phyloP scores from a whole-genome alignment of 1,140 invertebrate genomes.

The Drosophila lacteicornis region DNA sequence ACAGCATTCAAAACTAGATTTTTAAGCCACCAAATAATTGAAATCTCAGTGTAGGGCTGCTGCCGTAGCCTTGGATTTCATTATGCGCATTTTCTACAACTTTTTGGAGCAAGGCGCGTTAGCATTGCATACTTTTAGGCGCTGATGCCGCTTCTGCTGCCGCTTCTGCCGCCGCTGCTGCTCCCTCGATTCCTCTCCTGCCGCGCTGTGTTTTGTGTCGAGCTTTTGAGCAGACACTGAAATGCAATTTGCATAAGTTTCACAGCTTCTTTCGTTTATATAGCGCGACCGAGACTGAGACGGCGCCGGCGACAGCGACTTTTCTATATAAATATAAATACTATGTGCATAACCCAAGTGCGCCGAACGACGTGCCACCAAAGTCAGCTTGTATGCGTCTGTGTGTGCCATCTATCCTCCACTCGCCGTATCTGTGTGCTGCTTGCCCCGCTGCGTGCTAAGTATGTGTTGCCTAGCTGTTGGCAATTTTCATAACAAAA shows the following conservation, averaged over 20 bases:
- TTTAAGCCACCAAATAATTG: too few species aligned
- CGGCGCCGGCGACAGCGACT: constrained; percentile 38
- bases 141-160: constrained; percentile 18
- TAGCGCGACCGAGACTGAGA: constrained; percentile 29
- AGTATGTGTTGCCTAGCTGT: constrained; percentile 80
- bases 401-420: constrained; percentile 29
- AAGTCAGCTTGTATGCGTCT: constrained; percentile 9
- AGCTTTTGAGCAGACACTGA: constrained; percentile 80
- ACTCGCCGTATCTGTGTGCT: constrained; percentile 13
- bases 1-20: too few species aligned
- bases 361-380: constrained; percentile 48
- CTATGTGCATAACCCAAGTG: constrained; percentile 78
- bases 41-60: constrained; percentile 6
- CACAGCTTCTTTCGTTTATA: constrained; percentile 81
- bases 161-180: constrained; percentile 4
- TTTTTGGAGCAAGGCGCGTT: constrained; percentile 70
- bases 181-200: constrained; percentile 13
- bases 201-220: constrained; percentile 61
- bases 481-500: constrained; percentile 67
- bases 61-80: constrained; percentile 76
- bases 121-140: constrained; percentile 80
- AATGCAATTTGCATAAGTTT: constrained; percentile 84
- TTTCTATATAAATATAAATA: constrained; percentile 81
- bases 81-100: constrained; percentile 81
- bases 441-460: constrained; percentile 50